Evolutionary conservation across 2,113 vertebrate genomes (phyloP), one percentile per base, ranked within the genome.

Genomic region (Pungitius pungitius): DNA sequence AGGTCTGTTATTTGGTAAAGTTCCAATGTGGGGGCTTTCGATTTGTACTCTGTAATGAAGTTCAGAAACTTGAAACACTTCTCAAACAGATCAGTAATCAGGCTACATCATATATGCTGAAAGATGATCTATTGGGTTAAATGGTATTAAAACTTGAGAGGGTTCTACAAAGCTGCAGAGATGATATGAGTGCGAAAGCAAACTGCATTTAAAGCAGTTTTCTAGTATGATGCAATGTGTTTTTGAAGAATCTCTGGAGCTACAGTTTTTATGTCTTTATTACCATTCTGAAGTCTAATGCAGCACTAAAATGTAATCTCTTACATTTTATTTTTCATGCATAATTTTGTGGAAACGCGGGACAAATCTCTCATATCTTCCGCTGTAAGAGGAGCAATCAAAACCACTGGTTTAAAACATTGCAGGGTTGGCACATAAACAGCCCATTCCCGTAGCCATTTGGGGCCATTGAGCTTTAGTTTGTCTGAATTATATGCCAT

Each of bases 101-200:
- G 65, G 20, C 5, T 39, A 54, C 52, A 69, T 78, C 55, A 62
- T 42, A 39, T 43, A 58, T 43, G 24, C 54, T 51, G 18, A 37
- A 27, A 62, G 69, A 47, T 57, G 54, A 35, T n/a, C 43, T 40
- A 61, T 56, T 73, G 65, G 64, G n/a, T 70, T 49, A 69, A 74
- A 70, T 43, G 27, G 49, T 52, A 70, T 67, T 40, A 76, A 70
- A 12, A 27, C 0, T 6, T 40, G 20, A 30, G 26, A 39, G 15
- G 55, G n/a, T 57, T 47, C 40, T 45, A 14, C 49, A 24, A 66
- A 71, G 49, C 45, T 58, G 17, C 59, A 61, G 35, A 56, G 11
- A 65, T 33, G 33, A 64, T 56, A 62, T 40, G 26, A 49, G 40
- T 8, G 33, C 14, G 14, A 35, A 55, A 54, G 35, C 22, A 54